Conservation (phyloP, 1,140 invertebrate genomes). For the Prorops nasuta region DNA sequence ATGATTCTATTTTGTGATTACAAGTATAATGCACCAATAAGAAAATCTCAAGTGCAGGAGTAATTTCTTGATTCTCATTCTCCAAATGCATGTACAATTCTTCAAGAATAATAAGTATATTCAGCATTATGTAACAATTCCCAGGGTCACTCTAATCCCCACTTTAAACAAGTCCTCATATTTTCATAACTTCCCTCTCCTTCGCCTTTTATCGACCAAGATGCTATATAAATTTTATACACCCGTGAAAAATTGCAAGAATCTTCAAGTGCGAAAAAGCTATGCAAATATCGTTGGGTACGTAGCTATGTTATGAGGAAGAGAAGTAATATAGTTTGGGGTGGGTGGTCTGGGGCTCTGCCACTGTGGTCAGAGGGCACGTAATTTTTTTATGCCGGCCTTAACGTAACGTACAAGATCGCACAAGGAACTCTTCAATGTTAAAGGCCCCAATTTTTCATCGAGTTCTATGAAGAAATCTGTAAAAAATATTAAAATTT, state of each 20-base stretch:
- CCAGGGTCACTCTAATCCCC: neutral
- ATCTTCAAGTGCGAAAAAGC: too few species aligned
- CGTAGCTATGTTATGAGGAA: constrained; percentile 51
- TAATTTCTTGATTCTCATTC: too few species aligned
- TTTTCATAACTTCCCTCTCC: neutral
- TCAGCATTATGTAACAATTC: too few species aligned
- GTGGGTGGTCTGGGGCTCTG: constrained; percentile 55
- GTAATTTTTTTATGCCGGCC: constrained; percentile 64
- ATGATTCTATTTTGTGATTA: too few species aligned
- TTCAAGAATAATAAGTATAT: too few species aligned
- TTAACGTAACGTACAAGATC: constrained; percentile 76
- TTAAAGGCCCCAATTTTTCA: constrained; percentile 70
- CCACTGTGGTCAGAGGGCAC: constrained; percentile 57
- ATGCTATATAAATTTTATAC: neutral
- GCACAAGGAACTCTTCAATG: constrained; percentile 70
- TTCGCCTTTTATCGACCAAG: neutral
- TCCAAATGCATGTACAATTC: too few species aligned
- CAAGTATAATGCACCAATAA: too few species aligned
- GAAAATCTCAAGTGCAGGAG: too few species aligned
- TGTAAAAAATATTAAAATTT: constrained; percentile 48
- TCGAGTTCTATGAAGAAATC: constrained; percentile 81
- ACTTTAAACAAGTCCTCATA: neutral
- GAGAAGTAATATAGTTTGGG: constrained; percentile 51
- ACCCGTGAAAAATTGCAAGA: neutral
- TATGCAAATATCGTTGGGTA: constrained; percentile 52